Percentiles rank a stretch among this genome's conserved stretches.
phyloP scores from a whole-genome alignment of 2,797 vertebrate species.

The Rhynchotus rufescens region DNA sequence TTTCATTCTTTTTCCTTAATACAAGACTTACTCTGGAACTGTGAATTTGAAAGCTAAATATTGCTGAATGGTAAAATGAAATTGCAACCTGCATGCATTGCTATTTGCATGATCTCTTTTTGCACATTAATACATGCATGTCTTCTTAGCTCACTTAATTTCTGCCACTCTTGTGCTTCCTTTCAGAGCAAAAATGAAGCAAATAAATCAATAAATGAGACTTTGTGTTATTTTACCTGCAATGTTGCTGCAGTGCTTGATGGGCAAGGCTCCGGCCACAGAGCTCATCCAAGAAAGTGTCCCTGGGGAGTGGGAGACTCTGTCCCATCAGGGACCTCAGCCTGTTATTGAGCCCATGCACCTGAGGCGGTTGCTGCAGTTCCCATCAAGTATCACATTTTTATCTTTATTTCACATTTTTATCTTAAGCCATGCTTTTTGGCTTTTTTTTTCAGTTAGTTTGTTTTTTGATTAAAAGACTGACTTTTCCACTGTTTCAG shows the following conservation, averaged over 20 bases:
- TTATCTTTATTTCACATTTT: background rate
- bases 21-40: background rate
- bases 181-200: background rate
- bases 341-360: background rate
- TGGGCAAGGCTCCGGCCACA: background rate
- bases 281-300: background rate
- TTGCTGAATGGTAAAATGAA: background rate
- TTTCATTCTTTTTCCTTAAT: background rate
- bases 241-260: background rate
- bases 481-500: background rate
- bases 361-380: background rate
- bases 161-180: background rate
- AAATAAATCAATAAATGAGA: background rate
- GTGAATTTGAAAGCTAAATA: background rate
- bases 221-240: background rate
- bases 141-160: background rate
- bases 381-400: background rate
- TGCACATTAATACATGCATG: too few species aligned
- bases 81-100: background rate
- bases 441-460: background rate
- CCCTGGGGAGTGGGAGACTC: background rate
- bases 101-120: background rate
- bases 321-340: background rate
- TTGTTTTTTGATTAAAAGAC: background rate
- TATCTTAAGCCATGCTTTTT: background rate